Conservation (phyloP, 2,888 invertebrate genomes). For the Hyposoter dolosus region DNA sequence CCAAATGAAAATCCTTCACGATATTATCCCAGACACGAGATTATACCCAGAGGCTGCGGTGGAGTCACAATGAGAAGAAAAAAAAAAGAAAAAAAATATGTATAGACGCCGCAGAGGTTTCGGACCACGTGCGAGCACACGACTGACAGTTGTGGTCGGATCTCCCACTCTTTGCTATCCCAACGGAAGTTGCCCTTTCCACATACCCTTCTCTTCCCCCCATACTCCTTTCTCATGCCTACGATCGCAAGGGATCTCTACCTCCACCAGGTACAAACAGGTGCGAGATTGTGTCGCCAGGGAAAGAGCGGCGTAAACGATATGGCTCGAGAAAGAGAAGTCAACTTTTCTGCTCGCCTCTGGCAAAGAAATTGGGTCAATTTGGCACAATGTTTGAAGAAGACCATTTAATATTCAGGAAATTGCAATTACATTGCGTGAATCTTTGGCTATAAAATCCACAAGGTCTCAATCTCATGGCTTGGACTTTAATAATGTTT, state of each 20-base stretch:
- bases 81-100: background rate
- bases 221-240: background rate
- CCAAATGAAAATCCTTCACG: background rate
- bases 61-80: background rate
- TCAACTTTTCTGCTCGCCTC: background rate
- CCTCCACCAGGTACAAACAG: constrained; percentile 73
- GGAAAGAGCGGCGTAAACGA: constrained; percentile 35
- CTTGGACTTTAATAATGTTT: background rate
- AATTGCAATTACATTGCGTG: background rate
- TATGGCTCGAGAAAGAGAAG: constrained; percentile 5
- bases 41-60: background rate
- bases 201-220: background rate
- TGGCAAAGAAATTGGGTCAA: background rate
- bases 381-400: background rate
- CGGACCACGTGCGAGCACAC: constrained; percentile 65
- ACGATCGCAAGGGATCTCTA: constrained; percentile 45
- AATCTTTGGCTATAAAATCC: background rate
- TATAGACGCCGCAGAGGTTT: constrained; percentile 17
- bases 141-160: constrained; percentile 62
- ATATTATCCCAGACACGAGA: background rate
- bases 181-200: constrained; percentile 58
- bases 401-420: background rate
- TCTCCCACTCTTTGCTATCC: constrained; percentile 50
- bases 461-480: background rate
- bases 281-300: constrained; percentile 70